phyloP scores from a whole-genome alignment of 2,888 invertebrate species.

The Fragum fragum region DNA sequence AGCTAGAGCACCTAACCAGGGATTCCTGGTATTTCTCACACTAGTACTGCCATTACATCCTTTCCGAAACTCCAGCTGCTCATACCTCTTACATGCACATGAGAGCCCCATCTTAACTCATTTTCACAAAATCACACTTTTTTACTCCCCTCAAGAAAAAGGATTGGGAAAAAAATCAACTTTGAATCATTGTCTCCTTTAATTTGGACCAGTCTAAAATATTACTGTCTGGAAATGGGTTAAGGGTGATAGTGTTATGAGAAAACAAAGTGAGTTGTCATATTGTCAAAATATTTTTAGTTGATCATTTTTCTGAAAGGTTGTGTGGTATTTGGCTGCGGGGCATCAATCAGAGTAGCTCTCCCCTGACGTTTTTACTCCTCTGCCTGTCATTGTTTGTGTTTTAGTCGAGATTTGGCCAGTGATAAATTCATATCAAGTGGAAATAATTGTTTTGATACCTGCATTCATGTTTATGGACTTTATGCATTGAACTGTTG shows the following conservation, averaged over 20 bases:
- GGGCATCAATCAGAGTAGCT: not conserved
- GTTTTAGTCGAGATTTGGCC: not conserved
- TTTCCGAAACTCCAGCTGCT: no score
- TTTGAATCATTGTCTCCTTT: no score
- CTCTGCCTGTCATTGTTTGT: not conserved
- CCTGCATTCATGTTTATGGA: not conserved
- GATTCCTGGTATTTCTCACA: no score
- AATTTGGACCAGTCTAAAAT: no score
- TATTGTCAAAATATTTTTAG: constrained; percentile 13
- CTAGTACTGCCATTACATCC: no score
- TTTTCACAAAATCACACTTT: no score
- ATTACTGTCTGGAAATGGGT: not conserved
- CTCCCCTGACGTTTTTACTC: no score
- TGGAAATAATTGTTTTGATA: not conserved
- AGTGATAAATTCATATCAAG: not conserved
- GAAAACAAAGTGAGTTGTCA: constrained; percentile 4
- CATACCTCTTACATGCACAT: no score
- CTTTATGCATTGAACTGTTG: not conserved
- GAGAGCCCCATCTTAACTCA: no score
- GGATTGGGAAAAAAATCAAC: no score
- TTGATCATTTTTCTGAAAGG: constrained; percentile 16
- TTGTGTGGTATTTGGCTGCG: not conserved
- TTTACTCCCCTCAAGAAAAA: no score
- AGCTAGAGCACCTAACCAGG: no score
- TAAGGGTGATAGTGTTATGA: not conserved